These are phyloP conservation scores for Drosophila recens DNA, from an alignment of 2,888 invertebrate species.

Conservation along the genomic window DNA sequence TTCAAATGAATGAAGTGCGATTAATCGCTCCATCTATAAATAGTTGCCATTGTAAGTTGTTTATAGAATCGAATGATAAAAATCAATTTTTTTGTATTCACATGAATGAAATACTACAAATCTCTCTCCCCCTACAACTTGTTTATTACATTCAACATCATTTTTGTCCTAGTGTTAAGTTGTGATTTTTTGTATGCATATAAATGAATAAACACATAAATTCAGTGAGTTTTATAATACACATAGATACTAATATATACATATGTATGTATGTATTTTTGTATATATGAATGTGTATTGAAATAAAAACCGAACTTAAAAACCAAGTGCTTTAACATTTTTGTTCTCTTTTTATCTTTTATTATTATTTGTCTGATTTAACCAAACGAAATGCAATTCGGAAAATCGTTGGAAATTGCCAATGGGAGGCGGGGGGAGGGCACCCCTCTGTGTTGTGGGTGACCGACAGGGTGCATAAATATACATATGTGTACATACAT, in stretches of 20 bases:
- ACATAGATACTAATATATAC: slow-evolving; percentile 8
- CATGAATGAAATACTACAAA: slow-evolving; percentile 17
- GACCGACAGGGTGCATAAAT: slow-evolving; percentile 23
- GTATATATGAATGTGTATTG: slow-evolving; percentile 6
- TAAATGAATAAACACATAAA: slow-evolving; percentile 10
- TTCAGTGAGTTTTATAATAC: slow-evolving; percentile 7
- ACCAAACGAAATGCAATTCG: slow-evolving; percentile 48
- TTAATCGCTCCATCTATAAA: background rate
- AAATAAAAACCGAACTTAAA: slow-evolving; percentile 26
- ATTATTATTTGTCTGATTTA: slow-evolving; percentile 37
- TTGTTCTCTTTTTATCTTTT: slow-evolving; percentile 17
- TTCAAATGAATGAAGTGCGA: background rate
- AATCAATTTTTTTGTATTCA: slow-evolving; percentile 1
- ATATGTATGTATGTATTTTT: background rate
- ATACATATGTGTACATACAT: slow-evolving; percentile 13
- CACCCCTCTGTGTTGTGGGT: slow-evolving; percentile 11
- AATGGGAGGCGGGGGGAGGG: slow-evolving; percentile 34
- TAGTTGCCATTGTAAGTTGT: slow-evolving; percentile 1
- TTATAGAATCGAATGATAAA: background rate
- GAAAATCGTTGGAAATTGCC: slow-evolving; percentile 47
- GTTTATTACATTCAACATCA: slow-evolving; percentile 1
- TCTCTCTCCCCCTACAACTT: background rate
- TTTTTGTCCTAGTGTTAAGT: slow-evolving; percentile 1
- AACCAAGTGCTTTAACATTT: slow-evolving; percentile 37
- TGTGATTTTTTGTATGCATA: slow-evolving; percentile 10